These are phyloP conservation scores for Synergus itoensis DNA, from an alignment of 2,888 invertebrate genomes.

Conservation along the genomic window DNA sequence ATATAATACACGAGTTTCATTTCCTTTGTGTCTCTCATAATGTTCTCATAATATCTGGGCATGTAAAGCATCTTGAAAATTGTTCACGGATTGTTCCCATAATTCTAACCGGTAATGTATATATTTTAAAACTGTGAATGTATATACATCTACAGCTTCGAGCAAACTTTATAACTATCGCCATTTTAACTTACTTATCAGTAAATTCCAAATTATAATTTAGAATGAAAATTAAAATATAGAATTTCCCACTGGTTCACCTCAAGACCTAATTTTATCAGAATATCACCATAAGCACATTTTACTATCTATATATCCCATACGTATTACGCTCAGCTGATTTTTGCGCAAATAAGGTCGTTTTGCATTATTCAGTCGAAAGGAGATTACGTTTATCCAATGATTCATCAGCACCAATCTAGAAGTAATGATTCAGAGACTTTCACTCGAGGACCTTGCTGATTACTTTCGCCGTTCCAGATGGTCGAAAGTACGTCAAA, in stretches of 20 bases:
- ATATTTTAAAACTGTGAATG: too few relatives aligned
- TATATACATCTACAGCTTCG: too few relatives aligned
- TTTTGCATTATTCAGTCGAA: constrained; percentile 21
- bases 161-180: too few relatives aligned
- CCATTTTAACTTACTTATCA: too few relatives aligned
- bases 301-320: not conserved
- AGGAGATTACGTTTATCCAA: constrained; percentile 45
- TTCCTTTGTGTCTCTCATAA: constrained; percentile 26
- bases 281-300: not conserved
- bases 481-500: constrained; percentile 46
- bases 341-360: constrained; percentile 20
- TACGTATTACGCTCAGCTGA: not conserved
- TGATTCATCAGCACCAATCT: constrained; percentile 48
- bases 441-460: constrained; percentile 52
- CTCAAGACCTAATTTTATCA: constrained; percentile 7
- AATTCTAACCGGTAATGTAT: too few relatives aligned
- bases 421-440: constrained; percentile 48
- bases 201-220: too few relatives aligned
- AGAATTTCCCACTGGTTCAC: not conserved
- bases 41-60: constrained; percentile 17
- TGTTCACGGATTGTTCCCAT: not conserved
- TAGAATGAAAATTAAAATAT: too few relatives aligned
- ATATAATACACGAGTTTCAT: constrained; percentile 19
- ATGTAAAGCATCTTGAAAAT: not conserved
- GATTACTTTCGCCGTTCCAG: constrained; percentile 51